Percentiles rank a stretch among this genome's conserved stretches.
Evolutionary conservation across 2,888 invertebrate species (phyloP).

Genomic region (Drosophila nr. perissopoda): DNA sequence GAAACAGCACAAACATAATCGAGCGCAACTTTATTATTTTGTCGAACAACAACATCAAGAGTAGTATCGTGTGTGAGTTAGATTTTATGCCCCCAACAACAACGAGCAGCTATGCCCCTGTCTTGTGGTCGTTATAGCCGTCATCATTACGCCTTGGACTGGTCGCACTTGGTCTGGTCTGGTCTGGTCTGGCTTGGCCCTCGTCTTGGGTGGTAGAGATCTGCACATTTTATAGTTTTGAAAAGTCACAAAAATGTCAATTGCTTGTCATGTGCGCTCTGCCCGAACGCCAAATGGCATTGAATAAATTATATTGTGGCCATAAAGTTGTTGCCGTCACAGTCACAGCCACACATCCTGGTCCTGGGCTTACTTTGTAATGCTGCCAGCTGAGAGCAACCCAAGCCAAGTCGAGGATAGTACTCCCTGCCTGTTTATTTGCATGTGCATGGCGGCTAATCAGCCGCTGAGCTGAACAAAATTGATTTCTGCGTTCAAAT

Average conservation of each 20-base stretch:
- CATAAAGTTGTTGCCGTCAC: slow-evolving; percentile 71
- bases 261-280: slow-evolving; percentile 73
- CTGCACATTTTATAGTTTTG: slow-evolving; percentile 81
- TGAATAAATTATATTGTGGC: slow-evolving; percentile 79
- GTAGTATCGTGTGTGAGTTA: slow-evolving; percentile 37
- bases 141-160: slow-evolving; percentile 73
- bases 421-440: slow-evolving; percentile 31
- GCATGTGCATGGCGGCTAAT: slow-evolving; percentile 50
- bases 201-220: slow-evolving; percentile 23
- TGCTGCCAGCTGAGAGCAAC: slow-evolving; percentile 10
- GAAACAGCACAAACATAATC: slow-evolving; percentile 67
- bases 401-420: slow-evolving; percentile 10
- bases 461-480: slow-evolving; percentile 49
- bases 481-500: slow-evolving; percentile 45
- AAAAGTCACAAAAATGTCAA: slow-evolving; percentile 82
- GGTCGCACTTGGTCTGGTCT: slow-evolving; percentile 32
- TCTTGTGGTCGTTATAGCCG: slow-evolving; percentile 65
- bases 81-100: slow-evolving; percentile 41
- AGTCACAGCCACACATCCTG: slow-evolving; percentile 23
- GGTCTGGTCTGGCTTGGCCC: slow-evolving; percentile 19
- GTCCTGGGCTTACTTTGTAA: slow-evolving; percentile 49
- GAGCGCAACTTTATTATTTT: slow-evolving; percentile 79
- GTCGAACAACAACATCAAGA: slow-evolving; percentile 55
- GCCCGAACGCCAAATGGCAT: slow-evolving; percentile 69
- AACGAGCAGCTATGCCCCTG: slow-evolving; percentile 4